Percentiles rank a stretch among this genome's conserved stretches.
Evolutionary conservation across 2,113 vertebrate genomes (phyloP).

Genomic region (Nothocercus julius): DNA sequence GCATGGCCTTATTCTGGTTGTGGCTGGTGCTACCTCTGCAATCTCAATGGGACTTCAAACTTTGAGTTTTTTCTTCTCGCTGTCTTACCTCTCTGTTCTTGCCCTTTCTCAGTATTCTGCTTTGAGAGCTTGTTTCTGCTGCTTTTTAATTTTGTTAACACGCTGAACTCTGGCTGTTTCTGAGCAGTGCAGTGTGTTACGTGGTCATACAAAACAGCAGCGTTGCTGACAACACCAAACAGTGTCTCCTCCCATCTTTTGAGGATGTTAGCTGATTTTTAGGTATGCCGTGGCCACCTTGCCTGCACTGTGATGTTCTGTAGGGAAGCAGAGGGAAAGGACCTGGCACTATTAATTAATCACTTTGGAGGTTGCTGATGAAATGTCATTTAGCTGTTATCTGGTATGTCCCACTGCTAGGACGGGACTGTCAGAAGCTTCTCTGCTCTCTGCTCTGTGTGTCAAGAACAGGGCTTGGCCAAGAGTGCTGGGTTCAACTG

Average conservation of each 20-base stretch:
- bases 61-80: background rate
- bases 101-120: background rate
- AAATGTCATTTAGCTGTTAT: background rate
- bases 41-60: slow-evolving; percentile 5
- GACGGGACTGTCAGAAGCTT: background rate
- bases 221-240: background rate
- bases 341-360: background rate
- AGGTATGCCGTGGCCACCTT: background rate
- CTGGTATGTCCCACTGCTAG: background rate
- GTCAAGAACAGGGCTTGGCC: background rate
- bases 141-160: slow-evolving; percentile 11
- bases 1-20: slow-evolving; percentile 59
- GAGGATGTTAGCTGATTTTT: background rate
- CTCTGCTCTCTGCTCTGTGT: background rate
- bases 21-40: slow-evolving; percentile 30
- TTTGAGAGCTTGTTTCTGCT: slow-evolving; percentile 25
- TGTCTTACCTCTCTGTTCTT: background rate
- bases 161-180: background rate
- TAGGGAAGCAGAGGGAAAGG: background rate
- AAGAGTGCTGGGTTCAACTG: background rate
- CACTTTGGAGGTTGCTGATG: background rate
- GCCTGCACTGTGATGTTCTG: background rate
- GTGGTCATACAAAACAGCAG: slow-evolving; percentile 53
- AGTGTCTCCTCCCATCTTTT: background rate
- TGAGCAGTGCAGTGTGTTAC: background rate